Conservation (phyloP, 2,888 invertebrate species). For the Anthophora plumipes region DNA sequence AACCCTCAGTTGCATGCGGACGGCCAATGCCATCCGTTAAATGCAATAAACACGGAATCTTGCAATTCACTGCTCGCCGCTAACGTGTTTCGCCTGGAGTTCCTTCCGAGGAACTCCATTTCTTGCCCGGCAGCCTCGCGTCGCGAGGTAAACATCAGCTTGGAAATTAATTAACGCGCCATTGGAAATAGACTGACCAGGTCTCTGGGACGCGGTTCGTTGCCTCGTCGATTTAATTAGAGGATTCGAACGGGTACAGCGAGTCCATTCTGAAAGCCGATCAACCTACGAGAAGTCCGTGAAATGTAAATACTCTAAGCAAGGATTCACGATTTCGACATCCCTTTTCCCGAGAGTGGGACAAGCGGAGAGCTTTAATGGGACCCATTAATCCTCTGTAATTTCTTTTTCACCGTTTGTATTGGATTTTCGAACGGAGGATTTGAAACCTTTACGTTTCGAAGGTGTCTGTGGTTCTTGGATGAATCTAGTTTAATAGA, state of each 20-base stretch:
- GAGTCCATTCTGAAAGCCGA: constrained; percentile 15
- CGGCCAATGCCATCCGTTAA: constrained; percentile 79
- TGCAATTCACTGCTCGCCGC: constrained; percentile 74
- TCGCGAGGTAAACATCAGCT: constrained; percentile 57
- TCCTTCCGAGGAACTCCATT: constrained; percentile 59
- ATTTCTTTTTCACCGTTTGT: neutral
- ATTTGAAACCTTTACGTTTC: neutral
- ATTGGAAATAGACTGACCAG: constrained; percentile 33
- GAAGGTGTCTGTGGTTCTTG: neutral
- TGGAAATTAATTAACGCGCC: constrained; percentile 56
- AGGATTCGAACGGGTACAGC: constrained; percentile 7
- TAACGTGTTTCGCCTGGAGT: constrained; percentile 55
- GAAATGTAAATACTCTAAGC: constrained; percentile 21
- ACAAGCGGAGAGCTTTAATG: too few relatives aligned
- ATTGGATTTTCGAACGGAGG: too few relatives aligned
- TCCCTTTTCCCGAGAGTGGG: neutral
- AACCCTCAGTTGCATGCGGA: constrained; percentile 75
- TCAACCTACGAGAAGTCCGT: constrained; percentile 14
- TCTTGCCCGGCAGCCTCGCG: constrained; percentile 46
- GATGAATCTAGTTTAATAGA: too few relatives aligned
- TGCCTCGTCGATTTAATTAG: constrained; percentile 51
- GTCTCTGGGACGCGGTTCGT: constrained; percentile 24
- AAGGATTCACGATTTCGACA: neutral
- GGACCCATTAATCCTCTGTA: neutral
- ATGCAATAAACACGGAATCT: constrained; percentile 81